Base-by-base conservation (phyloP, 2,888 invertebrate species). In the Xestoiulus laeticollis region DNA sequence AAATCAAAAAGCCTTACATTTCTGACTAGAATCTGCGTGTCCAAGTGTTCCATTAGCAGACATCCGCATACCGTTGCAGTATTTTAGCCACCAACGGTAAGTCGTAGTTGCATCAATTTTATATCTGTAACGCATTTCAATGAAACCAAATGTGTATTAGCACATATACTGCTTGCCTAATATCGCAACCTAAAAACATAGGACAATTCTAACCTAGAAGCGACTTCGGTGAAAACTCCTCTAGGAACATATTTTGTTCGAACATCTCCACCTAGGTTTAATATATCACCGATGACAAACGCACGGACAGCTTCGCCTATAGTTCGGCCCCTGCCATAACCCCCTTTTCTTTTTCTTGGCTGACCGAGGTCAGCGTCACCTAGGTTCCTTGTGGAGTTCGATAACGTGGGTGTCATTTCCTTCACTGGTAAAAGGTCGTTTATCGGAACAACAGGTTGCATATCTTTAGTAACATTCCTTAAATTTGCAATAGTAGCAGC, bases 71-170 rank as follows among this genome's bases (percentile, higher is more conserved):
- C 85, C 87, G 38, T 84, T 87, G 43, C 89, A 89, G 83, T 89
- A 87, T 83, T 87, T 85, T 12, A 88, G 32, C 89, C 89, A 89
- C 88, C 88, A 89, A n/a, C 88, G 85, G 32, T 89, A 89, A 19
- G 88, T 89, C 22, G 87, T 87, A 5, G 89, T 87, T 19, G 89
- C 89, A 87, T 89, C 88, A 12, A 89, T 86, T 86, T 89, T 89
- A 84, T 89, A 89, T 86, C 89, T 89, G 38, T 19, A 88, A 38
- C 4, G 16, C 48, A n/a, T 26, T 26, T 1, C 19, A 53, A 86
- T 22, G 8, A 85, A 85, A 87, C 5, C 1, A 59, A 3, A 59
- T 2, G 12, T 10, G 12, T 68, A 10, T 26, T 30, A 33, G 43
- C 38, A 14, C 10, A 10, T 10, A 16, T 38, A 43, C 33, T 16